Base-by-base conservation (phyloP, 2,797 vertebrate species). In the Phrynocephalus forsythii region DNA sequence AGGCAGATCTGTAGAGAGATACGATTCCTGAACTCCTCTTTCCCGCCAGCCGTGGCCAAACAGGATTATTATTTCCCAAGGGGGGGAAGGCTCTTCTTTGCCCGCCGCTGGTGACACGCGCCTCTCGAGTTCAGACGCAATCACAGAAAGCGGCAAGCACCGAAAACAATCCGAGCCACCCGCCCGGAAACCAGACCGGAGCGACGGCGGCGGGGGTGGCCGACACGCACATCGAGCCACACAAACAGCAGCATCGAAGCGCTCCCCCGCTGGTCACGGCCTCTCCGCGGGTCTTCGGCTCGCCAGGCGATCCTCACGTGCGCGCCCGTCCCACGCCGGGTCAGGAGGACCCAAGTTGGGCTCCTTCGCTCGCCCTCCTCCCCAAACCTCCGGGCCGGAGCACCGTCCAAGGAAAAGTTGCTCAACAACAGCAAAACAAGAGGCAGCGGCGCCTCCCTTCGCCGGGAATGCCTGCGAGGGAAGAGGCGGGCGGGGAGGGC, bases 371-470 rank as follows among this genome's bases (percentile, higher is more conserved):
- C 7, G 3, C 10, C 10, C 56, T 6, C 33, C 8, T 10, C 38
- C 13, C 30, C 80, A 67, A 24, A 11, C 63, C 63, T 69, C 66
- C 30, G 6, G 3, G 33, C 33, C 20, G 5, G 28, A n/a, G 38
- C 20, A 24, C 76, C 20, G 2, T 56, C 38, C 15, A 87, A 38
- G 44, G 6, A 71, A 86, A 88, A 88, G 82, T 88, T 88, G 77
- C 28, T 84, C 66, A 63, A 38, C 66, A 63, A 38, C 76, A 72
- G 76, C 52, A 30, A 73, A 69, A 28, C 13, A 30, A 69, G 24
- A 52, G 5, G 76, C 50, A 15, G 50, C 44, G 4, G 33, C 11
- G 10, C 60, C 69, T 71, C 67, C 68, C 71, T 52, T 16, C 5
- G 1, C 75, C 13, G 20, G 77, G 20, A 8, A 30, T 44, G 38